These are phyloP conservation scores for Epiblema foenella DNA, from an alignment of 2,888 invertebrate genomes.

Conservation along the genomic window DNA sequence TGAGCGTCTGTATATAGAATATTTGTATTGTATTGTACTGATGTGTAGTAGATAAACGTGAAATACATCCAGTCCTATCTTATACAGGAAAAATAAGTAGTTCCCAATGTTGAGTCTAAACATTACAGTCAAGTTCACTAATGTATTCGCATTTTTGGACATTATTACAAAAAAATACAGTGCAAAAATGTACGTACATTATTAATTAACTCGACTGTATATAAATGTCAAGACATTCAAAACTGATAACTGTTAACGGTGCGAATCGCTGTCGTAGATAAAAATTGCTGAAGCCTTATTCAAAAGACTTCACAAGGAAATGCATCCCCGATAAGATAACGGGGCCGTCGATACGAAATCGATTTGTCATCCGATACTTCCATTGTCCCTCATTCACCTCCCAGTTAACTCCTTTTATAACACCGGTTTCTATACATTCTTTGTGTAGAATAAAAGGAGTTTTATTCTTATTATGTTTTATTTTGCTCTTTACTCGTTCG, in stretches of 20 bases:
- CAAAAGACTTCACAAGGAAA: slow-evolving; percentile 28
- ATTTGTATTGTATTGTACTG: no score
- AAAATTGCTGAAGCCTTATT: slow-evolving; percentile 20
- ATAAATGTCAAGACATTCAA: not conserved
- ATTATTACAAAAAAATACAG: no score
- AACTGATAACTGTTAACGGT: not conserved
- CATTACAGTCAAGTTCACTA: no score
- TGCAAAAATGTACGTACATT: no score
- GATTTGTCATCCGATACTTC: slow-evolving; percentile 43
- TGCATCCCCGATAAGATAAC: slow-evolving; percentile 38
- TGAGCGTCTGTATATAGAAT: no score
- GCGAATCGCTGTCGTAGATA: not conserved
- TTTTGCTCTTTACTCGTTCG: not conserved
- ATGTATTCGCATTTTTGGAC: no score
- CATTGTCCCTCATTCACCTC: slow-evolving; percentile 34
- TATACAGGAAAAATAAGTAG: no score
- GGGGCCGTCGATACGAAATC: slow-evolving; percentile 32
- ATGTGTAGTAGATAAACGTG: no score
- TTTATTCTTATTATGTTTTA: slow-evolving; percentile 3
- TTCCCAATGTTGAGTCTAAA: no score
- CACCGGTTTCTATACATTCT: slow-evolving; percentile 11
- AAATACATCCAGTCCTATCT: no score
- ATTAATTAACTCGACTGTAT: not conserved
- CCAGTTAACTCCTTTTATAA: slow-evolving; percentile 30
- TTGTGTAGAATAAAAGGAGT: slow-evolving; percentile 12